A percentile compares a stretch with the other conserved stretches of the same genome.
phyloP scores from a whole-genome alignment of 2,113 vertebrate species.

The Lethenteron reissneri region DNA sequence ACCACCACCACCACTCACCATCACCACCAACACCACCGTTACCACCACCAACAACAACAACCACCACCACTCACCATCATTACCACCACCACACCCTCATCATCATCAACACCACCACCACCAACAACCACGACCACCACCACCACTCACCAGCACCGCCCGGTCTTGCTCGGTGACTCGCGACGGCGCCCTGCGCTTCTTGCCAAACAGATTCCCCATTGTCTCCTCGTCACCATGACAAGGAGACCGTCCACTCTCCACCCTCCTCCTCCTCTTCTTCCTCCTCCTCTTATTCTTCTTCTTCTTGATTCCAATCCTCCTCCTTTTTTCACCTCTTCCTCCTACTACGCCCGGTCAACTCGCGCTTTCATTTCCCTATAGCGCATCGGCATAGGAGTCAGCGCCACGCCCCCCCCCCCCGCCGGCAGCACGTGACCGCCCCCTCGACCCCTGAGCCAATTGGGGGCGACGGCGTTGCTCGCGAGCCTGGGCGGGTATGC shows the following conservation, averaged over 20 bases:
- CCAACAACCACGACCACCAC: too few relatives aligned
- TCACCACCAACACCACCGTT: conserved; percentile 18
- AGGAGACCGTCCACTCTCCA: too few relatives aligned
- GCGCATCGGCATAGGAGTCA: too few relatives aligned
- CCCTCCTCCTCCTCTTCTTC: not conserved
- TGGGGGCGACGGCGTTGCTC: too few relatives aligned
- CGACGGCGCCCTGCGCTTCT: conserved; percentile 36
- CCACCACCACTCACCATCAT: too few relatives aligned
- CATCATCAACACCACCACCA: too few relatives aligned
- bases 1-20: conserved; percentile 28
- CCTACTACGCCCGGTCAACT: not conserved
- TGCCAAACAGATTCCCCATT: conserved; percentile 70
- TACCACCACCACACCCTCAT: too few relatives aligned
- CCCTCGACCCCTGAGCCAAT: too few relatives aligned
- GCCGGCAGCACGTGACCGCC: too few relatives aligned
- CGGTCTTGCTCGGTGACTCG: conserved; percentile 66
- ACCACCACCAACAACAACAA: not conserved
- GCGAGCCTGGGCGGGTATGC: too few relatives aligned
- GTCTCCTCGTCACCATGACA: conserved; percentile 25
- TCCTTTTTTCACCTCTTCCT: not conserved
- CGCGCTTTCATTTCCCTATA: too few relatives aligned
- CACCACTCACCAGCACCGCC: conserved; percentile 55
- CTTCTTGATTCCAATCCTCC: not conserved
- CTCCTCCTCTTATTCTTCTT: not conserved
- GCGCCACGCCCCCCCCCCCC: too few relatives aligned